Evolutionary conservation across 2,113 vertebrate genomes (phyloP).

Genomic region (Dryoscopus gambensis): DNA sequence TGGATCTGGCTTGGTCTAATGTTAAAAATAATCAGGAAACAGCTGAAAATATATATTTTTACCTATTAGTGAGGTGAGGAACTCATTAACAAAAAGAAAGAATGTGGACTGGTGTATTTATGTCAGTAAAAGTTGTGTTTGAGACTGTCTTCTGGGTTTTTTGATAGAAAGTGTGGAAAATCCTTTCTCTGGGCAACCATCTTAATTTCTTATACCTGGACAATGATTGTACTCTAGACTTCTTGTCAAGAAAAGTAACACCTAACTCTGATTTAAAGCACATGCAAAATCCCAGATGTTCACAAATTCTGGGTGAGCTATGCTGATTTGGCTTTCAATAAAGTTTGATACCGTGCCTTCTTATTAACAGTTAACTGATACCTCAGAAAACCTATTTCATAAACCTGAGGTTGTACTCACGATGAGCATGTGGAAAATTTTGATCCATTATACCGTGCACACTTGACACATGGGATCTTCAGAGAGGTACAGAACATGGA

Average conservation of each 20-base stretch:
- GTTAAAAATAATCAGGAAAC: neutral
- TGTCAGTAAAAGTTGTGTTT: neutral
- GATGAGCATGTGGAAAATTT: neutral
- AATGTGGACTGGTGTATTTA: neutral
- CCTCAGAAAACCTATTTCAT: neutral
- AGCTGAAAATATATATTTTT: neutral
- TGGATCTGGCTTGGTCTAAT: neutral
- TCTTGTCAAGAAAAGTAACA: neutral
- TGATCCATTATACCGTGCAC: neutral
- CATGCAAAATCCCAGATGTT: neutral
- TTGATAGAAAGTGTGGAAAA: neutral
- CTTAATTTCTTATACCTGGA: neutral
- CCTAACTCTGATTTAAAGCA: neutral
- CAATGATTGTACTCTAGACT: neutral
- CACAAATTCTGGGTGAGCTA: neutral
- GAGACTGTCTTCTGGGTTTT: neutral
- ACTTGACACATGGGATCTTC: neutral
- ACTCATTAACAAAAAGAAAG: neutral
- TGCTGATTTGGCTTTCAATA: neutral
- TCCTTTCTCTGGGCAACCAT: neutral
- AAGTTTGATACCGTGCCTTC: neutral
- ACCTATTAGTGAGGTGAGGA: neutral
- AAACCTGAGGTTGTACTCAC: neutral
- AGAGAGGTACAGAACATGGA: neutral
- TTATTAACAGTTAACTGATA: neutral